Conservation (phyloP, 2,113 vertebrate genomes). For the Pelusios castaneus region DNA sequence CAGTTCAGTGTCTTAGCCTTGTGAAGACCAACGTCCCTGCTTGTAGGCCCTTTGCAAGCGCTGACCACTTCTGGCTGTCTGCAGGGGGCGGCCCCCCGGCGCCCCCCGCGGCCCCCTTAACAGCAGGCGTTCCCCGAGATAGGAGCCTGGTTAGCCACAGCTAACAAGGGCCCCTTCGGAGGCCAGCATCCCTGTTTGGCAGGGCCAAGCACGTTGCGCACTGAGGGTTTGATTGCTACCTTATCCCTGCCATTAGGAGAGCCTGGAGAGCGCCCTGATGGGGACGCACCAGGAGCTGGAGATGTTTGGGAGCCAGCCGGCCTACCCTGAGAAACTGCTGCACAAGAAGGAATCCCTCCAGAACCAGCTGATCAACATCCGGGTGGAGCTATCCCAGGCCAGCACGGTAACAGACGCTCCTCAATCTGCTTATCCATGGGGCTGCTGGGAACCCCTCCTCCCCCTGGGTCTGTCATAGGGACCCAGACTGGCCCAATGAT, state of each 20-base stretch:
- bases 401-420: conserved; percentile 81
- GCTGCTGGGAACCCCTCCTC: not conserved
- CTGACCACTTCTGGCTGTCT: not conserved
- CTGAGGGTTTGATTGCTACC: fast-evolving
- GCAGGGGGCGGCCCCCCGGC: too few relatives aligned
- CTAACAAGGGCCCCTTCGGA: not conserved
- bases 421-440: not conserved
- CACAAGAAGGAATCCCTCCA: conserved; percentile 94
- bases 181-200: not conserved
- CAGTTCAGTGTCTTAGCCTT: not conserved
- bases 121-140: not conserved
- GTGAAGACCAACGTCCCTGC: not conserved
- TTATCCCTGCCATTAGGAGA: conserved; percentile 80
- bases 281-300: conserved; percentile 95
- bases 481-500: not conserved
- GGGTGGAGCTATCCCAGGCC: conserved; percentile 94
- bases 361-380: conserved; percentile 94
- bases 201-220: not conserved
- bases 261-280: conserved; percentile 93
- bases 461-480: not conserved
- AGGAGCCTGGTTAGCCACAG: not conserved
- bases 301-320: conserved; percentile 87
- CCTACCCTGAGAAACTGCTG: conserved; percentile 87
- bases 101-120: too few relatives aligned
- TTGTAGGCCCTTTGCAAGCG: not conserved